Base-by-base conservation (phyloP, 2,797 vertebrate genomes). In the Ataeniobius toweri region DNA sequence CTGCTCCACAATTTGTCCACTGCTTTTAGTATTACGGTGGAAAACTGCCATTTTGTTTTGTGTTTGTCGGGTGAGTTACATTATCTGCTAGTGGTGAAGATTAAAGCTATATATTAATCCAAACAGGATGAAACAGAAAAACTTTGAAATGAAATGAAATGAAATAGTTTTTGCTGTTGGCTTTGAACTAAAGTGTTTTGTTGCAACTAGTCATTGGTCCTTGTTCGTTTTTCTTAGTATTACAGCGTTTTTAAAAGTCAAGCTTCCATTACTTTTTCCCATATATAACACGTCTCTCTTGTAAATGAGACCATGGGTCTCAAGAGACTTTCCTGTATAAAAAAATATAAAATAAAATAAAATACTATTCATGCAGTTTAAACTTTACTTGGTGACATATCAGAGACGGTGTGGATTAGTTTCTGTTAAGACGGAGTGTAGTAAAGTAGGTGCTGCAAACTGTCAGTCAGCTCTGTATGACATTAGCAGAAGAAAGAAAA, bases 1-100 rank as follows among this genome's bases (percentile, higher is more conserved):
- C 78, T 80, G 79, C 73, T 39, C 81, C 36, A 39, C 75, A 53
- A 68, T 55, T 83, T 83, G 79, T 73, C 65, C 72, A 20, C 67
- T 2, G 0, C 72, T 72, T 26, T 70, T 48, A 48, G 48, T 70
- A 48, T 18, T 48, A 14, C 41, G 7, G 6, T 48, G 5, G n/a
- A n/a, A 70, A 48, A 70, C n/a, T 3, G 6, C n/a, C 67, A 8
- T 70, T 70, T 48, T 48, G 41, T 48, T 70, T 70, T 48, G 41
- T 70, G n/a, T 26, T 26, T 48, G 67, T 26, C 41, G 26, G 41
- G 22, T 67, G 41, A 0, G 36, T 67, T 41, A 12, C 22, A 13
- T 67, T 39, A 41, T 67, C 36, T 67, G 36, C 8, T 12, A 8
- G 63, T 7, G 53, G 2, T 55, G n/a, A 69, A 69, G 67, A 44